Evolutionary conservation across 2,113 vertebrate species (phyloP).

Genomic region (Hypanus sabinus): DNA sequence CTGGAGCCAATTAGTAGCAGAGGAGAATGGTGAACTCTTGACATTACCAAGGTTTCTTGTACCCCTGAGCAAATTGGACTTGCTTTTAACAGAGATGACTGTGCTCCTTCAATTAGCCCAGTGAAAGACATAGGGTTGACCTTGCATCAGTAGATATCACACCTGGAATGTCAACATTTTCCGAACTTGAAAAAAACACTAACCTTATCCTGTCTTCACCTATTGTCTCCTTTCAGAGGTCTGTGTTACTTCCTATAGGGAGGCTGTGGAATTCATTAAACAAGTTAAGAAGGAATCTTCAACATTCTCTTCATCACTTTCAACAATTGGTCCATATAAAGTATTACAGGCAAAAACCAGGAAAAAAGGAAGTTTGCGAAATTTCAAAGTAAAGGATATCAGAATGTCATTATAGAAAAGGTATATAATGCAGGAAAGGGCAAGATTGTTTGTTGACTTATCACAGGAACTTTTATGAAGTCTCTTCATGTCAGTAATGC

Average conservation of each 20-base stretch:
- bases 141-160: neutral
- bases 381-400: neutral
- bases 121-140: neutral
- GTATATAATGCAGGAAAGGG: neutral
- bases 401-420: neutral
- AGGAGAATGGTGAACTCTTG: neutral
- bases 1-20: slow-evolving; percentile 2
- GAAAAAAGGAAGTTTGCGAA: neutral
- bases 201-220: neutral
- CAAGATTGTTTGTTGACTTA: neutral
- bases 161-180: neutral
- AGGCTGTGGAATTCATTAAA: neutral
- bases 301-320: neutral
- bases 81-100: neutral
- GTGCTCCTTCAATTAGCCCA: neutral
- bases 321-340: neutral
- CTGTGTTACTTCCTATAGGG: too few species aligned
- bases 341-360: too few species aligned
- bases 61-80: neutral
- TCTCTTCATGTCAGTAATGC: neutral
- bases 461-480: neutral
- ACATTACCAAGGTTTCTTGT: neutral
- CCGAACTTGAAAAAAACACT: neutral
- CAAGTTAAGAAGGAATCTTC: neutral
- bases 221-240: neutral